A percentile compares a stretch with the other conserved stretches of the same genome.
These are phyloP conservation scores for Cheilosia variabilis DNA, from an alignment of 2,888 invertebrate species.

Conservation along the genomic window DNA sequence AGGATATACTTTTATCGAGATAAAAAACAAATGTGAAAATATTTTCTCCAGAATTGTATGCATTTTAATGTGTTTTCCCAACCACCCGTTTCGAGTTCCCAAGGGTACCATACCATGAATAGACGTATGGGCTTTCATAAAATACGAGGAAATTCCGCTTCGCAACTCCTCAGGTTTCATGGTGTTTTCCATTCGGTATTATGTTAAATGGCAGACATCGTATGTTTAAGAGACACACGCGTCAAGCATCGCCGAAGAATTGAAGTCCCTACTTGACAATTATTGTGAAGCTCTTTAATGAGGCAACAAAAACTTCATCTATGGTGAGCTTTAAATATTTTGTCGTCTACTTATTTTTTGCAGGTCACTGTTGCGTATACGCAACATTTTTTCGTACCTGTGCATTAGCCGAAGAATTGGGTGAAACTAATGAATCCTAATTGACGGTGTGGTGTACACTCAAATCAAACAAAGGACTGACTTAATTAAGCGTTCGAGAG, in stretches of 20 bases:
- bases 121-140: too few relatives aligned
- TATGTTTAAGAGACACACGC: not conserved
- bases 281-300: not conserved
- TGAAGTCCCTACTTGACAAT: not conserved
- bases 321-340: not conserved
- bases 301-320: too few relatives aligned
- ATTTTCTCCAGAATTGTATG: conserved; percentile 5
- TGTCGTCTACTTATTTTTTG: not conserved
- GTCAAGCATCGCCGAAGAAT: not conserved
- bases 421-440: conserved; percentile 12
- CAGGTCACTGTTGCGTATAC: conserved; percentile 44
- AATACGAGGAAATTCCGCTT: too few relatives aligned
- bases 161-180: not conserved
- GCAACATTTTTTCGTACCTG: conserved; percentile 36
- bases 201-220: not conserved
- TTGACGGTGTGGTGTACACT: not conserved
- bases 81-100: not conserved
- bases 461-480: conserved; percentile 7
- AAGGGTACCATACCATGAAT: not conserved
- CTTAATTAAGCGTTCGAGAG: conserved; percentile 34
- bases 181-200: not conserved
- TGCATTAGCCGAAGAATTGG: not conserved
- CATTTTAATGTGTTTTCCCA: conserved; percentile 15
- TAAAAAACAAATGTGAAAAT: not conserved
- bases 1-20: conserved; percentile 6